Percentiles rank a stretch among this genome's conserved stretches.
These are phyloP conservation scores for Cricetomys ansorgei DNA, from an alignment of 2,113 vertebrate species.

Conservation along the genomic window DNA sequence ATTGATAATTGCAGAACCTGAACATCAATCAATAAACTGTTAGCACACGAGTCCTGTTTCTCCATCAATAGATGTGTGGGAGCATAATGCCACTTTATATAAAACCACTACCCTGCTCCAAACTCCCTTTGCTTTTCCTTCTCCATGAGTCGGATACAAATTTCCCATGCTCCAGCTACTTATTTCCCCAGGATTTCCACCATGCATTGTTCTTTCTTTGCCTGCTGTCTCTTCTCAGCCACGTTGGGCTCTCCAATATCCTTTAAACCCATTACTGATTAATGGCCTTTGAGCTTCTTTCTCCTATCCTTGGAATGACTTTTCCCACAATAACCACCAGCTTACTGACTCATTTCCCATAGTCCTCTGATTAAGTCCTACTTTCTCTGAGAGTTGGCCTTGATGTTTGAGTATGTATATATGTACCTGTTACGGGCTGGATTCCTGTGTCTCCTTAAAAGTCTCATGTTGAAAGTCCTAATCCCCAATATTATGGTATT, in stretches of 20 bases:
- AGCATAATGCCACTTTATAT: background rate
- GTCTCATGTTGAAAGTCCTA: background rate
- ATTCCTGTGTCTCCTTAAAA: background rate
- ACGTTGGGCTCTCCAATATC: fast-evolving
- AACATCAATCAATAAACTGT: background rate
- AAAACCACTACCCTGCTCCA: background rate
- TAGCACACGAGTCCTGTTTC: background rate
- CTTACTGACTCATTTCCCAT: background rate
- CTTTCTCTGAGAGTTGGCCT: background rate
- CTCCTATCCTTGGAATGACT: background rate
- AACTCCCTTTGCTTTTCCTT: background rate
- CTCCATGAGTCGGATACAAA: background rate
- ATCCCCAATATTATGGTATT: background rate
- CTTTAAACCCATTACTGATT: background rate
- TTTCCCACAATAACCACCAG: fast-evolving
- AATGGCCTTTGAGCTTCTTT: background rate
- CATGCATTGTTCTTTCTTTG: background rate
- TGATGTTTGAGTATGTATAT: background rate
- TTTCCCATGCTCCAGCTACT: fast-evolving
- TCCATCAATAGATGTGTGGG: background rate
- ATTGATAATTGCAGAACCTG: background rate
- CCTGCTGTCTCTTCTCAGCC: background rate
- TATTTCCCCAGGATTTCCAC: background rate
- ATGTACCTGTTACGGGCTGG: background rate
- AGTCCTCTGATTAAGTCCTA: background rate